Evolutionary conservation across 2,888 invertebrate species (phyloP).

Genomic region (Luperina nickerlii): DNA sequence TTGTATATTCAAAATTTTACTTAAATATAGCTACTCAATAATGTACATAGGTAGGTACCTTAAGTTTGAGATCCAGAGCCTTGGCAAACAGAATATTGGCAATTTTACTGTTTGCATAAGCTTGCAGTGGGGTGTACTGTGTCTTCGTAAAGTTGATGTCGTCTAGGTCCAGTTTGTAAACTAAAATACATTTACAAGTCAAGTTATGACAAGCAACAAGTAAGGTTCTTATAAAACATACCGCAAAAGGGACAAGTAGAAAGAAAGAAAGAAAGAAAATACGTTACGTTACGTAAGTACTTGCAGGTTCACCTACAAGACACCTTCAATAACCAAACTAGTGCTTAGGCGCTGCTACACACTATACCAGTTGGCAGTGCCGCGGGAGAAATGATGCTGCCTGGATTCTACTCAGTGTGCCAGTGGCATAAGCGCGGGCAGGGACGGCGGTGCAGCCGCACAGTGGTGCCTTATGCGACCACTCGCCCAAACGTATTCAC

Average conservation of each 20-base stretch:
- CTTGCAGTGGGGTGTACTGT: constrained; percentile 91
- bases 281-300: no score
- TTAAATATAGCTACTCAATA: background rate
- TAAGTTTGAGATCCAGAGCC: constrained; percentile 91
- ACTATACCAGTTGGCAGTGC: background rate
- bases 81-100: constrained; percentile 94
- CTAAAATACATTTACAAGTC: constrained; percentile 74
- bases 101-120: constrained; percentile 94
- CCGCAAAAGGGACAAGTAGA: background rate
- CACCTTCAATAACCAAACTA: background rate
- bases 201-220: background rate
- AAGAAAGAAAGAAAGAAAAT: no score
- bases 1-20: background rate
- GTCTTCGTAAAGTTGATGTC: constrained; percentile 92
- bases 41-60: constrained; percentile 78
- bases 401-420: background rate
- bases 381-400: background rate
- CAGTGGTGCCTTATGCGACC: background rate
- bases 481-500: background rate
- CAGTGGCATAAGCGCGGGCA: background rate
- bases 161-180: constrained; percentile 89
- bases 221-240: background rate
- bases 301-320: background rate
- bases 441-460: background rate
- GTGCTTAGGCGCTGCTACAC: no score